A percentile compares a stretch with the other conserved stretches of the same genome.
Conservation (phyloP, 2,797 vertebrate species). For the Phrynocephalus guinanensis region DNA sequence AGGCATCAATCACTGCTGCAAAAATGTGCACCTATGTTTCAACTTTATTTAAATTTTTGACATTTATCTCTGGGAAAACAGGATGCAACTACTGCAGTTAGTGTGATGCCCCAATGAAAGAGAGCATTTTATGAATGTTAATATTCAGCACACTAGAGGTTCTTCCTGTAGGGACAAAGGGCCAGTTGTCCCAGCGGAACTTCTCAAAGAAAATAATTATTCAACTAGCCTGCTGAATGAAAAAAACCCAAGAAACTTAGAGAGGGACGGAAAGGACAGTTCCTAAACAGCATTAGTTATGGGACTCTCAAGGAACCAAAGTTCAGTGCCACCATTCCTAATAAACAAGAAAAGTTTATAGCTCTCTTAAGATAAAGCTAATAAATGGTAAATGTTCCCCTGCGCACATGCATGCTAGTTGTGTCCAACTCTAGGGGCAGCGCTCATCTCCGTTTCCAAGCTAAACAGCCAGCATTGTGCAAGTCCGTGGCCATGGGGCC, state of each 20-base stretch:
- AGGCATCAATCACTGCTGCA: neutral
- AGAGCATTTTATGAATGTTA: conserved; percentile 2
- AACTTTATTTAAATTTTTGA: conserved; percentile 21
- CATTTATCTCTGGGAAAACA: conserved; percentile 40
- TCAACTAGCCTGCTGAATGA: conserved; percentile 12
- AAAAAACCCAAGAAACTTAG: conserved; percentile 29
- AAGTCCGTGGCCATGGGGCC: no score
- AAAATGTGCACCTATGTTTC: neutral
- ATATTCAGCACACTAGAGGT: conserved; percentile 1
- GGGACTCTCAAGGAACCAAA: neutral
- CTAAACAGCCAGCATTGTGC: no score
- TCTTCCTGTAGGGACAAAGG: conserved; percentile 24
- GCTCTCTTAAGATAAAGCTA: neutral
- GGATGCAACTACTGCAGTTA: conserved; percentile 17
- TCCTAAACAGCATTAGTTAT: conserved; percentile 34
- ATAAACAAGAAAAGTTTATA: neutral
- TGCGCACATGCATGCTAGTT: no score
- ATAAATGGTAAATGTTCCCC: no score
- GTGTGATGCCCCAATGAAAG: neutral
- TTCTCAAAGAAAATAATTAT: conserved; percentile 33
- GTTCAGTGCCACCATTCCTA: neutral
- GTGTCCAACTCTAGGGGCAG: no score
- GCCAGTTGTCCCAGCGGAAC: conserved; percentile 37
- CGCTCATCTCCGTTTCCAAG: no score
- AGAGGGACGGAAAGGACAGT: conserved; percentile 63